phyloP scores from a whole-genome alignment of 1,140 invertebrate species.

The Cydia fagiglandana region DNA sequence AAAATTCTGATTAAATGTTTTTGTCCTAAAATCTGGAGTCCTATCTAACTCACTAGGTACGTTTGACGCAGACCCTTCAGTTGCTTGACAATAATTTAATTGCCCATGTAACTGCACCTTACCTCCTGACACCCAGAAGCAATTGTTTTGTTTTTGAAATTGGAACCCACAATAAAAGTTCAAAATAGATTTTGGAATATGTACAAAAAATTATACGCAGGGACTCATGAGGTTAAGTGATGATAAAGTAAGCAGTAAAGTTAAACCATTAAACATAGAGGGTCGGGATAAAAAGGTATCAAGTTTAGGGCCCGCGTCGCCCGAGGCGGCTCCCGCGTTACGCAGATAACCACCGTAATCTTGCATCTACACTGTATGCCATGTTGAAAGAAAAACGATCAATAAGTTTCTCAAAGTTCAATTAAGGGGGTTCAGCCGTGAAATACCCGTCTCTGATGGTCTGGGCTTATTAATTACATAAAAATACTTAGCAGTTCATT shows the following conservation, averaged over 20 bases:
- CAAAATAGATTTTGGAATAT: too few species aligned
- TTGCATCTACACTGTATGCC: conserved; percentile 39
- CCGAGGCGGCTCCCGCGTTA: conserved; percentile 44
- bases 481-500: too few species aligned
- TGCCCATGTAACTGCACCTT: not conserved
- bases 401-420: not conserved
- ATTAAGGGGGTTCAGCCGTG: not conserved
- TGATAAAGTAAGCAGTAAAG: conserved; percentile 12
- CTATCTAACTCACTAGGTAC: too few species aligned
- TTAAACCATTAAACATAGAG: not conserved
- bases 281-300: conserved; percentile 18
- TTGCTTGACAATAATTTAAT: not conserved
- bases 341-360: conserved; percentile 49
- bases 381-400: conserved; percentile 5
- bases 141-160: too few species aligned
- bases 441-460: not conserved
- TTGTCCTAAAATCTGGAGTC: too few species aligned
- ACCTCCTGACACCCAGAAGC: too few species aligned
- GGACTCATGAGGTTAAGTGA: too few species aligned
- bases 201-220: too few species aligned
- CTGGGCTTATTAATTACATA: not conserved
- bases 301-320: conserved; percentile 31
- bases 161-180: too few species aligned
- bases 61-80: not conserved
- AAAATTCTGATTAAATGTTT: too few species aligned